Evolutionary conservation across 2,888 invertebrate genomes (phyloP).

Genomic region (Syrphus vitripennis): DNA sequence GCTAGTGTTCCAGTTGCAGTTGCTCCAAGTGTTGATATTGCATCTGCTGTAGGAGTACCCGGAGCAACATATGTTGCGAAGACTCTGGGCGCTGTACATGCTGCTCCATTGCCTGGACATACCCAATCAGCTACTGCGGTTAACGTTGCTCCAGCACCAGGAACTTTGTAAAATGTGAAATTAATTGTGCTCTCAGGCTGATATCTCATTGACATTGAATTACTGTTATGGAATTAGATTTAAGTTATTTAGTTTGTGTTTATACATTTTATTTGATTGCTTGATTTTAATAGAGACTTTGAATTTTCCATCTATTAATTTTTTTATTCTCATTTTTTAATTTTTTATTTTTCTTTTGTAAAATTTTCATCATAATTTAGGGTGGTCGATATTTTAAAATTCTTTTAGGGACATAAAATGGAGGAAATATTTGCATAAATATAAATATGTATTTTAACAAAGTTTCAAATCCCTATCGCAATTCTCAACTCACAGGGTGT

Average conservation of each 20-base stretch:
- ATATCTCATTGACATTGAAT: not conserved
- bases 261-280: not conserved
- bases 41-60: constrained; percentile 66
- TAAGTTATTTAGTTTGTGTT: not conserved
- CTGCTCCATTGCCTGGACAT: constrained; percentile 77
- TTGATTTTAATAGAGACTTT: not conserved
- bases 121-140: constrained; percentile 76
- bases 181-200: not conserved
- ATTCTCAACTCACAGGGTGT: too few species aligned
- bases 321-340: too few species aligned
- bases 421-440: too few species aligned
- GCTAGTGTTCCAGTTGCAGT: constrained; percentile 32
- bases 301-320: too few species aligned
- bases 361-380: too few species aligned
- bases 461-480: too few species aligned
- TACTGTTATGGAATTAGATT: not conserved
- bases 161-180: constrained; percentile 71
- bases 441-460: too few species aligned
- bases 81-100: constrained; percentile 78
- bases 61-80: constrained; percentile 77
- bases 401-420: too few species aligned
- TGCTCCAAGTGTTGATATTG: constrained; percentile 34
- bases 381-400: too few species aligned
- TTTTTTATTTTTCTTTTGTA: too few species aligned
- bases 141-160: constrained; percentile 77